These are phyloP conservation scores for Phrynocephalus guinanensis DNA, from an alignment of 2,797 vertebrate genomes.

Conservation along the genomic window DNA sequence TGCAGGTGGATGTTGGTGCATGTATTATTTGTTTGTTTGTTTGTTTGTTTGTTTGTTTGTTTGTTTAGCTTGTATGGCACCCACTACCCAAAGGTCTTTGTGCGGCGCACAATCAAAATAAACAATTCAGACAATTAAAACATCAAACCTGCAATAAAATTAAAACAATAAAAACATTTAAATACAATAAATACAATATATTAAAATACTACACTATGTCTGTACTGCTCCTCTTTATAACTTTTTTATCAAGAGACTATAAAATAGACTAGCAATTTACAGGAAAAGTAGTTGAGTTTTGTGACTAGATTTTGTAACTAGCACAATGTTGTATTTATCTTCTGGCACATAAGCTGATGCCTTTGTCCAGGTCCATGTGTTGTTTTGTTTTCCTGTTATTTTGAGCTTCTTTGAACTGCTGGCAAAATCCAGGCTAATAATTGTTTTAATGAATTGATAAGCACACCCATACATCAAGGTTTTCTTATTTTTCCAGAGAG, in stretches of 20 bases:
- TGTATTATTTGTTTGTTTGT: too few species aligned
- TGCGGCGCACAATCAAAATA: too few species aligned
- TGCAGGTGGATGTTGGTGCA: rapidly evolving
- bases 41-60: too few species aligned
- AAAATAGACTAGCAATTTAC: not conserved
- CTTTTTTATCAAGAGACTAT: not conserved
- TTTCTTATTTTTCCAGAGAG: constrained; percentile 72
- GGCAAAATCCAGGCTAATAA: not conserved
- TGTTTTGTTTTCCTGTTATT: not conserved
- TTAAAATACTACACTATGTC: too few species aligned
- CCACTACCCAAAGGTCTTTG: too few species aligned
- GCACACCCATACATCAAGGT: rapidly evolving
- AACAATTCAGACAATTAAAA: too few species aligned
- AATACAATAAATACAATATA: too few species aligned
- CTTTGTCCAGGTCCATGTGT: not conserved
- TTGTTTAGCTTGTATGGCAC: too few species aligned
- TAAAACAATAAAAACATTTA: too few species aligned
- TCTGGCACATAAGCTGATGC: not conserved
- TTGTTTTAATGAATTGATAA: not conserved
- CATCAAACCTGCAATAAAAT: too few species aligned
- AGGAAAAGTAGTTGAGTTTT: not conserved
- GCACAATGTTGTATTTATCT: constrained; percentile 12
- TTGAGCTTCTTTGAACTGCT: not conserved
- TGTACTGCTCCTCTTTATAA: too few species aligned
- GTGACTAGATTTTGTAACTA: not conserved